These are phyloP conservation scores for Mustela erminea DNA, from an alignment of 2,797 vertebrate genomes.

Conservation along the genomic window DNA sequence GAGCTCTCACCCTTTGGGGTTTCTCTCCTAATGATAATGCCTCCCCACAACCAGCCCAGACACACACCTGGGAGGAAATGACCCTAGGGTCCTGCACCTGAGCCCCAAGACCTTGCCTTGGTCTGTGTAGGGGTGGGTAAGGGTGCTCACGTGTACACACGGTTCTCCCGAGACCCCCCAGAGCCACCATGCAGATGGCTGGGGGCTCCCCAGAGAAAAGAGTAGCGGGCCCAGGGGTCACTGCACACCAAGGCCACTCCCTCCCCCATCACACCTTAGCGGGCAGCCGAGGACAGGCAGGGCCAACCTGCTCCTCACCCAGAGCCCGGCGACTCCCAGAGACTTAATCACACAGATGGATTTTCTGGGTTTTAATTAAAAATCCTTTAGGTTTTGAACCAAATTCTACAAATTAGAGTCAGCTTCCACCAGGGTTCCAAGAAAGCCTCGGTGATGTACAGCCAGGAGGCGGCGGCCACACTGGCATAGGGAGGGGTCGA, in stretches of 20 bases:
- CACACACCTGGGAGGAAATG: not conserved
- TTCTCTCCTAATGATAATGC: not conserved
- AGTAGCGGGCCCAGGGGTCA: not conserved
- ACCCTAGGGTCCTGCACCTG: not conserved
- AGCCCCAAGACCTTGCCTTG: not conserved
- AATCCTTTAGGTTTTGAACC: conserved; percentile 63
- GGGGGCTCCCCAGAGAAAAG: not conserved
- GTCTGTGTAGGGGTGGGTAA: not conserved
- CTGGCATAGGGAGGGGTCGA: not conserved
- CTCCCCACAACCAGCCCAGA: not conserved
- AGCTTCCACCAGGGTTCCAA: not conserved
- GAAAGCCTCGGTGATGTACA: not conserved
- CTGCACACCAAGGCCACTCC: not conserved
- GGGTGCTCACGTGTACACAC: not conserved
- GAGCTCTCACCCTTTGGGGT: not conserved
- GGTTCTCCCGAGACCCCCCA: not conserved
- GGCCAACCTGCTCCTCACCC: not conserved
- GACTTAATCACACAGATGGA: conserved; percentile 65
- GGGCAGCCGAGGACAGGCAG: conserved; percentile 17
- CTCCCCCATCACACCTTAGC: not conserved
- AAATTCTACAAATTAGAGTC: conserved; percentile 40
- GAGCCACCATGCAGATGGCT: not conserved
- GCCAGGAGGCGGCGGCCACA: fast-evolving
- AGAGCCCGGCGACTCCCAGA: not conserved
- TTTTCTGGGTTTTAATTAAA: conserved; percentile 79